A percentile compares a stretch with the other conserved stretches of the same genome.
These are phyloP conservation scores for Hydrochoerus hydrochaeris DNA, from an alignment of 2,113 vertebrate species.

Conservation along the genomic window DNA sequence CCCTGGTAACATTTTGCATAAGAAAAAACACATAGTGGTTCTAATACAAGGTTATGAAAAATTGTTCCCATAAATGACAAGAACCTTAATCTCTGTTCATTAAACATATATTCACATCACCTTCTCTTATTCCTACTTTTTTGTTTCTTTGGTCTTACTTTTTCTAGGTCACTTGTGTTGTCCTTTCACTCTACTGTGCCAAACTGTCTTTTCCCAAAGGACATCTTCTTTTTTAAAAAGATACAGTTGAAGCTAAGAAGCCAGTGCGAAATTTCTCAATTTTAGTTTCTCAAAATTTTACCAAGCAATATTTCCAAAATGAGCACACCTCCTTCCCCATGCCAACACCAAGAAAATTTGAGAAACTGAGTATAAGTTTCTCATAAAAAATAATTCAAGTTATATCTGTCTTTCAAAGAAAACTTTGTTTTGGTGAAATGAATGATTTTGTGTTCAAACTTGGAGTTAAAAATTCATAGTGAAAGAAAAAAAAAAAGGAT, in stretches of 20 bases:
- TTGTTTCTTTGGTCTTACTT: not conserved
- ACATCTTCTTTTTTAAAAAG: constrained; percentile 50
- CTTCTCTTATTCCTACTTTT: not conserved
- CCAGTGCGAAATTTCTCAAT: constrained; percentile 41
- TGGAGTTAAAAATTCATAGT: constrained; percentile 12
- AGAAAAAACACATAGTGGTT: not conserved
- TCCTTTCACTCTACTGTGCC: not conserved
- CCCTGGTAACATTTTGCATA: not conserved
- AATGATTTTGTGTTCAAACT: constrained; percentile 37
- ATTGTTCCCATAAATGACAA: not conserved
- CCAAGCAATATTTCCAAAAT: constrained; percentile 3
- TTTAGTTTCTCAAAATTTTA: constrained; percentile 16
- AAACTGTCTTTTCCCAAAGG: not conserved
- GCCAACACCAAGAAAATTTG: not conserved
- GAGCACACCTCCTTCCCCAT: not conserved
- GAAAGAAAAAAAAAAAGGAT: not conserved
- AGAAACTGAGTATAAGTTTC: constrained; percentile 16
- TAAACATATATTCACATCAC: not conserved
- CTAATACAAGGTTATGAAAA: not conserved
- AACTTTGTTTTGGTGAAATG: not conserved
- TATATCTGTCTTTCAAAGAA: constrained; percentile 6
- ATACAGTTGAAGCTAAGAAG: not conserved
- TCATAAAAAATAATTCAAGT: constrained; percentile 13
- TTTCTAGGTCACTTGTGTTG: not conserved
- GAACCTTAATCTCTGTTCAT: constrained; percentile 19